Evolutionary conservation across 53 echinoderm and acorn worm species (phyloP), one percentile per base, ranked within the genome.

Genomic region (Arbacia lixula): DNA sequence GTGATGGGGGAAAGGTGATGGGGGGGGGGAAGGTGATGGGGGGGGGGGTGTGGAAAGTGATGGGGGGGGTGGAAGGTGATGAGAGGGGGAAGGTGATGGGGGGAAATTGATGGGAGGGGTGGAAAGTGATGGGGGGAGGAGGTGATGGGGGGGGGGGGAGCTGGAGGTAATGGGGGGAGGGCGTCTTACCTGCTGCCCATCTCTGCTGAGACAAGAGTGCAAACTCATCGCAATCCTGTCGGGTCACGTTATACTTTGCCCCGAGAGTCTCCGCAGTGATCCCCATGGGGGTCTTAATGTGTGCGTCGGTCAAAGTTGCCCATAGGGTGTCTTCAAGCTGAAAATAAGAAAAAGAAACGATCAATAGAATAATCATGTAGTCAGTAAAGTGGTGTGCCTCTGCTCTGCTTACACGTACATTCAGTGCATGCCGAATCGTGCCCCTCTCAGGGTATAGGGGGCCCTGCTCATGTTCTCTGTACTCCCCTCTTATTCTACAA

Each of bases 261-360:
- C 97, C 97, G 0, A 97, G 86, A 14, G 92, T 94, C 80, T 94
- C 97, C 25, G 97, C 97, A 0, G 97, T 97, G 52, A 97, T 91
- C 3, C 94, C 97, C 97, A 97, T 97, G 0, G 97, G 97, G 0
- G 94, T 97, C 83, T 97, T 90, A 66, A 97, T 97, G 88, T 97
- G 97, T 31, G 89, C 84, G 54, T 97, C 97, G 1, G 97, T 97
- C 36, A 97, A 72, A 0, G 97, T 97, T 0, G 93, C 91, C 97
- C 97, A 97, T 24, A 97, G 81, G n/a, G 91, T 68, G 37, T 97
- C 94, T 66, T 97, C 97, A 76, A 97, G 72, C 97, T 97, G 36
- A 11, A 56, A 0, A 71, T 11, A 10, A 26, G 21, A 52, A 73
- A 29, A 53, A 12, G 20, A 41, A 68, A 17, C 26, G 20, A 0